phyloP scores from a whole-genome alignment of 2,888 invertebrate genomes.

The Athalia rosae region DNA sequence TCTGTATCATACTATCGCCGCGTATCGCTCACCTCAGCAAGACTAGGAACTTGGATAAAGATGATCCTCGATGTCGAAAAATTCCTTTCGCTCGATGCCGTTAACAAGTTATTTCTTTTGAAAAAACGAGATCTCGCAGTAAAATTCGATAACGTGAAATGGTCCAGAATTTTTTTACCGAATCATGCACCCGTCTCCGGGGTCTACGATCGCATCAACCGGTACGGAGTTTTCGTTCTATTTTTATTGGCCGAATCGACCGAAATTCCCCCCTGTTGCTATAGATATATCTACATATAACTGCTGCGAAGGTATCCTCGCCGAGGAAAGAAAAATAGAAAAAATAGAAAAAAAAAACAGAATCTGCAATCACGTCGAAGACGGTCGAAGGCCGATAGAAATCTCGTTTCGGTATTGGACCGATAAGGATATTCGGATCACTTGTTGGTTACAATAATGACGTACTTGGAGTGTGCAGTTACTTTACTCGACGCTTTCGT shows the following conservation, averaged over 20 bases:
- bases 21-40: no score
- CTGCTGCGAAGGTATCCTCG: not conserved
- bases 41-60: not conserved
- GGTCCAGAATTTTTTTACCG: not conserved
- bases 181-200: not conserved
- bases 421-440: slow-evolving; percentile 25
- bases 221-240: not conserved
- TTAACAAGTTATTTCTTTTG: no score
- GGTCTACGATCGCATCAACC: not conserved
- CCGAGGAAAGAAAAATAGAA: no score
- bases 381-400: not conserved
- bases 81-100: no score
- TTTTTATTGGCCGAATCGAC: not conserved
- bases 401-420: not conserved
- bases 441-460: slow-evolving; percentile 27
- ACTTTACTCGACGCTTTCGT: no score
- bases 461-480: not conserved
- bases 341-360: not conserved
- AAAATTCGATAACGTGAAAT: not conserved
- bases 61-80: not conserved
- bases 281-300: not conserved
- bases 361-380: not conserved
- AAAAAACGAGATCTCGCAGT: not conserved
- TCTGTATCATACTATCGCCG: no score
- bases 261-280: not conserved